Evolutionary conservation across 2,888 invertebrate species (phyloP).

Genomic region (Empis livida): DNA sequence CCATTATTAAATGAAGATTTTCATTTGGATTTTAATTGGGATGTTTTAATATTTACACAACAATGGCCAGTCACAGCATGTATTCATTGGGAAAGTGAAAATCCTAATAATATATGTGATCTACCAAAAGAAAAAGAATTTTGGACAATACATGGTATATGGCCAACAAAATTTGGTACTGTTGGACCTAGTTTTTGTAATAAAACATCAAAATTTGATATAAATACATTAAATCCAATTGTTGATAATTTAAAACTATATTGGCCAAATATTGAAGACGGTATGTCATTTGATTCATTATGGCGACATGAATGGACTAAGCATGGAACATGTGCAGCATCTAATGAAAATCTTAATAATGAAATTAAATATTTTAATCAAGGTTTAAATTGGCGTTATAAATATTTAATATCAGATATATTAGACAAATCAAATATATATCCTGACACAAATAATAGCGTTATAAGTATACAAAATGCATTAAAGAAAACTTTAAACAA

Average conservation of each 20-base stretch:
- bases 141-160: slow-evolving; percentile 74
- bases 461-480: slow-evolving; percentile 39
- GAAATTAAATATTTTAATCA: slow-evolving; percentile 56
- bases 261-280: slow-evolving; percentile 60
- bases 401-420: slow-evolving; percentile 48
- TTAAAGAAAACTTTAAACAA: slow-evolving; percentile 42
- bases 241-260: slow-evolving; percentile 41
- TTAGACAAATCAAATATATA: slow-evolving; percentile 43
- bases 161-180: slow-evolving; percentile 60
- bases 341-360: slow-evolving; percentile 41
- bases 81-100: slow-evolving; percentile 51
- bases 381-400: slow-evolving; percentile 46
- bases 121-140: slow-evolving; percentile 45
- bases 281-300: slow-evolving; percentile 36
- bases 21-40: slow-evolving; percentile 42
- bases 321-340: slow-evolving; percentile 66
- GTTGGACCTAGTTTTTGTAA: slow-evolving; percentile 62
- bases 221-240: slow-evolving; percentile 44
- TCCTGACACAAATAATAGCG: slow-evolving; percentile 41
- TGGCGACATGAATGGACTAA: slow-evolving; percentile 77
- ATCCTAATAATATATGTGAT: slow-evolving; percentile 45
- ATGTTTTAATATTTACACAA: slow-evolving; percentile 66
- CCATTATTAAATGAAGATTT: slow-evolving; percentile 2
- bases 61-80: slow-evolving; percentile 67
- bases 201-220: slow-evolving; percentile 50